phyloP scores from a whole-genome alignment of 2,888 invertebrate genomes.

The Carpatolechia fugitivella region DNA sequence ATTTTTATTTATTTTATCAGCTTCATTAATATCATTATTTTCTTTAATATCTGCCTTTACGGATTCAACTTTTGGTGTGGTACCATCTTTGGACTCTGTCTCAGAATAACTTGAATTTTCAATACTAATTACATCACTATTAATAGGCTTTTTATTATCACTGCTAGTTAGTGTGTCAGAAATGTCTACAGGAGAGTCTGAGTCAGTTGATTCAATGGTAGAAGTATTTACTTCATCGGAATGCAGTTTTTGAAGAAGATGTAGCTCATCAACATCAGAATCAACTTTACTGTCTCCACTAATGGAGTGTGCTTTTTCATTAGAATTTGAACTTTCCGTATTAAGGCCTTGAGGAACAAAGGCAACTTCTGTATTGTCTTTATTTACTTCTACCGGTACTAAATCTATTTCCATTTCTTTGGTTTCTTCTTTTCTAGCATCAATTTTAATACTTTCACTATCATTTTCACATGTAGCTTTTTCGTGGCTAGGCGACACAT shows the following conservation, averaged over 20 bases:
- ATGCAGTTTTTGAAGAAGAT: constrained; percentile 60
- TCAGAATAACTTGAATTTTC: constrained; percentile 71
- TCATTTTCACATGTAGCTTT: background rate
- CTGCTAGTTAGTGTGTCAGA: constrained; percentile 55
- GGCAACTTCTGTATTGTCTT: constrained; percentile 2
- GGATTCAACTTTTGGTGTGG: constrained; percentile 12
- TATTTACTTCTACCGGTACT: background rate
- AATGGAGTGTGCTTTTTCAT: constrained; percentile 35
- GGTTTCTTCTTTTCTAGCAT: constrained; percentile 14
- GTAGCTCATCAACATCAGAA: constrained; percentile 62
- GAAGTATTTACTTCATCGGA: constrained; percentile 50
- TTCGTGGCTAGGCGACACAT: constrained; percentile 4
- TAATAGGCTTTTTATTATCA: constrained; percentile 30
- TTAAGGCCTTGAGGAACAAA: background rate
- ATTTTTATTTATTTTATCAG: constrained; percentile 12
- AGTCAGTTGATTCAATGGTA: constrained; percentile 49
- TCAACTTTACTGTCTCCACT: constrained; percentile 47
- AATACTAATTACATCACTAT: constrained; percentile 60
- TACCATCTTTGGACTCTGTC: constrained; percentile 40
- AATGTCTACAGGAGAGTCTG: constrained; percentile 54
- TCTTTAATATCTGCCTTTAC: background rate
- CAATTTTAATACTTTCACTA: constrained; percentile 13
- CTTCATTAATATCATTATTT: constrained; percentile 7
- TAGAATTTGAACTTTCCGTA: constrained; percentile 20
- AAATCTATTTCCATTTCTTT: constrained; percentile 3